phyloP scores from a whole-genome alignment of 2,888 invertebrate genomes.

The Zele albiditarsus region DNA sequence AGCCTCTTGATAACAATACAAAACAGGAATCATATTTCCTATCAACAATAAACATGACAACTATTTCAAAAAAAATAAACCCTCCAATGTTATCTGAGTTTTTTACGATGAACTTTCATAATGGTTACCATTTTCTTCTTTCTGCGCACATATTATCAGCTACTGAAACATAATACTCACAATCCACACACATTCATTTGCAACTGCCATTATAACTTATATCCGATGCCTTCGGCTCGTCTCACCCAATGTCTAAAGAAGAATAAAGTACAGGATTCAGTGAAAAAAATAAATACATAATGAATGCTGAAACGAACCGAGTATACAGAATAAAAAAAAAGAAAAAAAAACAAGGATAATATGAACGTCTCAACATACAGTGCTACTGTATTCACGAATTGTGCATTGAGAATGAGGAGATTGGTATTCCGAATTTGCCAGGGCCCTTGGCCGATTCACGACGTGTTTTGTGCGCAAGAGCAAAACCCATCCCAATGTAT shows the following conservation, averaged over 20 bases:
- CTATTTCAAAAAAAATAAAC: too few species aligned
- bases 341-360: constrained; percentile 32
- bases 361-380: background rate
- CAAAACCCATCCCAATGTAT: constrained; percentile 35
- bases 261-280: background rate
- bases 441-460: constrained; percentile 36
- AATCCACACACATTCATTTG: background rate
- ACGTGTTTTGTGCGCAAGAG: constrained; percentile 42
- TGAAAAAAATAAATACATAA: background rate
- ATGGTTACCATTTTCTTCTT: too few species aligned
- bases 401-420: constrained; percentile 53
- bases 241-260: background rate
- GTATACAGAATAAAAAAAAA: constrained; percentile 10
- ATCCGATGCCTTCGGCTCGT: too few species aligned
- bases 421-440: constrained; percentile 56
- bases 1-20: too few species aligned
- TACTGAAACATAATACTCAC: too few species aligned
- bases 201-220: background rate
- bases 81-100: too few species aligned
- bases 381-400: constrained; percentile 45
- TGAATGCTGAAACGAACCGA: background rate
- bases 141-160: too few species aligned
- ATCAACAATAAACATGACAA: too few species aligned
- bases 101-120: too few species aligned
- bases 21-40: too few species aligned